Base-by-base conservation (phyloP, 2,113 vertebrate genomes). In the Amazona guildingii region DNA sequence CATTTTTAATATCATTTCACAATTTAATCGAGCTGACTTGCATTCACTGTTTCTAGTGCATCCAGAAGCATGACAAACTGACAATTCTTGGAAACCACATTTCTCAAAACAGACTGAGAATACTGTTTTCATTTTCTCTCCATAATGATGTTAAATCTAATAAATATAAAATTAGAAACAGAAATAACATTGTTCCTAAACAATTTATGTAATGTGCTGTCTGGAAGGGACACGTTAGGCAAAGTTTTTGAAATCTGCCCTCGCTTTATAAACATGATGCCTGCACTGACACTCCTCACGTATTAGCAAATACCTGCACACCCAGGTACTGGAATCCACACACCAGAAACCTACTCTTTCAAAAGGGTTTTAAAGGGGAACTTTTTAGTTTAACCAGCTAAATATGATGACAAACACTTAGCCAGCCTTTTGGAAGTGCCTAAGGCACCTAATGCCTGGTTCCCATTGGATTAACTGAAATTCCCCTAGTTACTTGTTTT, bases 51-150 rank as follows among this genome's bases (percentile, higher is more conserved):
- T 97, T 95, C 94, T 83, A 94, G 72, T 24, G 64, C 63, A 95
- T 94, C 94, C 95, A 95, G 93, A 96, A 97, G 94, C 94, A 96
- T 94, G 93, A 96, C 90, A 96, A 95, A 88, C 88, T 73, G 89
- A 97, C 79, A 92, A 83, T 95, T 96, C 94, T 83, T 95, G 93
- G 95, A 97, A 97, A 97, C 94, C 95, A 66, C 92, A 97, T 88
- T 90, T 88, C 91, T 93, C 91, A 83, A 96, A 95, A 92, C 92
- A 95, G 78, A 75, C 54, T 54, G 59, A 79, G 85, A 94, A 74
- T 29, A 57, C 82, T 92, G 88, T 95, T 97, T 91, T 79, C 73
- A 90, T 97, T 95, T 96, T 80, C 76, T 84, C 57, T 93, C 91
- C 69, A 57, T 92, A 92, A 94, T 87, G 82, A 96, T 82, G 57